Percentiles rank a stretch among this genome's conserved stretches.
These are phyloP conservation scores for Dryomyza anilis DNA, from an alignment of 2,888 invertebrate species.

Conservation along the genomic window DNA sequence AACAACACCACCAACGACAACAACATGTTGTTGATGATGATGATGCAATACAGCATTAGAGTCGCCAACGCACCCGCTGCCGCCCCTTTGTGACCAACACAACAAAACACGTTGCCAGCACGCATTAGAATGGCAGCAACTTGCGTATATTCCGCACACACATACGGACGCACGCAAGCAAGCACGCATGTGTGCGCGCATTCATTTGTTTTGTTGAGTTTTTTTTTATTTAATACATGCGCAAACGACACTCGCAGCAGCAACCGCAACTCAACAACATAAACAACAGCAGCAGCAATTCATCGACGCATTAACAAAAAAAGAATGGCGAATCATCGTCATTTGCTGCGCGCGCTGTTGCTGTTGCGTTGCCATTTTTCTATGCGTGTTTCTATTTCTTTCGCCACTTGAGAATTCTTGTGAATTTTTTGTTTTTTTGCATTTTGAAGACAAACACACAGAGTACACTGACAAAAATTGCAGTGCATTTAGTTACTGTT, in stretches of 20 bases:
- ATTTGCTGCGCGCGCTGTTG: slow-evolving; percentile 2
- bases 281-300: slow-evolving; percentile 22
- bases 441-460: neutral
- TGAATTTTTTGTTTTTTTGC: neutral
- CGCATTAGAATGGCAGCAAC: too few species aligned
- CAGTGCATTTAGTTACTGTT: too few species aligned
- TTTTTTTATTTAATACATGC: neutral
- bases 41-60: too few species aligned
- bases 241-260: slow-evolving; percentile 17
- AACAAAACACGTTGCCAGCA: too few species aligned
- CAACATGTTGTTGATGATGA: too few species aligned
- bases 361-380: neutral
- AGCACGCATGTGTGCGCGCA: neutral
- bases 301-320: slow-evolving; percentile 27
- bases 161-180: neutral
- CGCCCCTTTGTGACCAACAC: too few species aligned
- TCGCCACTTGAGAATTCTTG: neutral
- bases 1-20: too few species aligned
- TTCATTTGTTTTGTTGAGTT: slow-evolving; percentile 7
- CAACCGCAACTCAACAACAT: slow-evolving; percentile 26
- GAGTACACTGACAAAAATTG: neutral
- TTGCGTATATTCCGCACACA: neutral
- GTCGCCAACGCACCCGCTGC: too few species aligned
- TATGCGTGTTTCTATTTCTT: slow-evolving; percentile 17
- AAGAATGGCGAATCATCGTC: slow-evolving; percentile 33